Evolutionary conservation across 2,888 invertebrate species (phyloP).

Genomic region (Blastobasis adustella): DNA sequence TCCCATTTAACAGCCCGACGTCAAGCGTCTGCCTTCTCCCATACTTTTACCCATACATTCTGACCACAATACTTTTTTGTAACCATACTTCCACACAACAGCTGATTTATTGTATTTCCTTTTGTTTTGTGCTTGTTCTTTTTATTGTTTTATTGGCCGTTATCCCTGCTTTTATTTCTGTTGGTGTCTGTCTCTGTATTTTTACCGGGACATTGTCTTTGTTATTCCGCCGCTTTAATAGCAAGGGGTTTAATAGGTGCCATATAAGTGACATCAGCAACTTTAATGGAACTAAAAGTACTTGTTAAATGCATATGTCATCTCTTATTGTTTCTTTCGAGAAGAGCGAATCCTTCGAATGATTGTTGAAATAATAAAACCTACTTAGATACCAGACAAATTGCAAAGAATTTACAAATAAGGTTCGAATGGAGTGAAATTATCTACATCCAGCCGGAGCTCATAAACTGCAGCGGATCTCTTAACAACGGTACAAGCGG

Average conservation of each 20-base stretch:
- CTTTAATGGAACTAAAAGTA: too few relatives aligned
- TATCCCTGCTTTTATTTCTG: conserved; percentile 23
- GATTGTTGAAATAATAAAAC: too few relatives aligned
- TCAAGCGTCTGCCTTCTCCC: conserved; percentile 36
- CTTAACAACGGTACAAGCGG: conserved; percentile 40
- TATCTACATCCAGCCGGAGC: too few relatives aligned
- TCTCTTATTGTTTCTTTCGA: too few relatives aligned
- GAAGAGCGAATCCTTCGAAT: too few relatives aligned
- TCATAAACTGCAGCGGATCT: conserved; percentile 47
- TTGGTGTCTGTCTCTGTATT: neutral
- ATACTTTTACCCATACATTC: conserved; percentile 25
- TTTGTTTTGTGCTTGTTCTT: conserved; percentile 40
- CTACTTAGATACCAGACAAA: too few relatives aligned
- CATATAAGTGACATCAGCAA: neutral
- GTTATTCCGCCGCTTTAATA: conserved; percentile 21
- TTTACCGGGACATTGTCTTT: conserved; percentile 23
- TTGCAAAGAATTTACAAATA: too few relatives aligned
- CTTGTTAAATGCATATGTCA: too few relatives aligned
- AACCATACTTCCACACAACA: conserved; percentile 42
- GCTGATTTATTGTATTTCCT: conserved; percentile 47
- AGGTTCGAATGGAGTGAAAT: too few relatives aligned
- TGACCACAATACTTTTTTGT: conserved; percentile 24
- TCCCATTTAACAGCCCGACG: conserved; percentile 48
- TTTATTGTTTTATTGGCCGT: conserved; percentile 21
- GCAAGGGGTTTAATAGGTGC: neutral